Conservation (phyloP, 2,113 vertebrate genomes). For the Hemicordylus capensis region DNA sequence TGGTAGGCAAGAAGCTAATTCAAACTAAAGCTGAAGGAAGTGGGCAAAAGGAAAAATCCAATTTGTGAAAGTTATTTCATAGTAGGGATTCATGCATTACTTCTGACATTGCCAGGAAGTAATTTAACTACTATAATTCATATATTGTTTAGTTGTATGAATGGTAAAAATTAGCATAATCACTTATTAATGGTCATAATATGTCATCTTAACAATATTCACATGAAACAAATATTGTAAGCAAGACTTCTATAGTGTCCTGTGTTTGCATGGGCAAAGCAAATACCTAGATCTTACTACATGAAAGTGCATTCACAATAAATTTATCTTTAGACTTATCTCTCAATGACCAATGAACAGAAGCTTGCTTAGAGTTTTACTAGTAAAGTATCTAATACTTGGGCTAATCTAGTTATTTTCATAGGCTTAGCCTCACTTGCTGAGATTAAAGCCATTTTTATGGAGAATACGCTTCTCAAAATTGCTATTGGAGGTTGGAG, state of each 20-base stretch:
- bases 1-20: not conserved
- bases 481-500: not conserved
- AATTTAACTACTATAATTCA: not conserved
- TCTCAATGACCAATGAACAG: not conserved
- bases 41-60: not conserved
- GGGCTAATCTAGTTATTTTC: not conserved
- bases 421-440: not conserved
- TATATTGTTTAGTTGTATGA: not conserved
- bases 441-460: slow-evolving; percentile 4
- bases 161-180: not conserved
- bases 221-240: not conserved
- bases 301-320: not conserved
- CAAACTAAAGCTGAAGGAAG: not conserved
- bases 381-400: not conserved
- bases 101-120: not conserved
- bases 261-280: too few relatives aligned
- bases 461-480: not conserved
- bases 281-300: not conserved
- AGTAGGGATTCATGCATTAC: not conserved
- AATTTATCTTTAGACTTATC: not conserved
- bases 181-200: not conserved
- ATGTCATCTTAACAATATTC: not conserved
- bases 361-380: not conserved
- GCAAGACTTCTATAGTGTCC: not conserved
- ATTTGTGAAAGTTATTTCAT: not conserved